phyloP scores from a whole-genome alignment of 2,888 invertebrate genomes.

The Tupiocoris notatus region DNA sequence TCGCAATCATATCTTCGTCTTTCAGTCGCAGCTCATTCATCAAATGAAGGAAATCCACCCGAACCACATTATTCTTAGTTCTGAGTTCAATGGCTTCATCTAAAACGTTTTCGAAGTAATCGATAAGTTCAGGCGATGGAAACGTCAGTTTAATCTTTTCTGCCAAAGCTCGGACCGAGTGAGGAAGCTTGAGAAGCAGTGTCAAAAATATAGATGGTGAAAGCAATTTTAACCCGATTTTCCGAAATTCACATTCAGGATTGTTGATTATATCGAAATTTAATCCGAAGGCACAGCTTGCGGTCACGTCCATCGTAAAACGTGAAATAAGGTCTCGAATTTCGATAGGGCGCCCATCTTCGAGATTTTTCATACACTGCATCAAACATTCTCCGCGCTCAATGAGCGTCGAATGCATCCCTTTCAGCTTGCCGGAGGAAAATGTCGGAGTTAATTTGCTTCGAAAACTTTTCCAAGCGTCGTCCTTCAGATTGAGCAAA shows the following conservation, averaged over 20 bases:
- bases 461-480: slow-evolving; percentile 58
- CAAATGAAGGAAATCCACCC: slow-evolving; percentile 15
- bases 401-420: slow-evolving; percentile 57
- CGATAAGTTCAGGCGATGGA: neutral
- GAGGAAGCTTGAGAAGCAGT: neutral
- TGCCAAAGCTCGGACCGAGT: neutral
- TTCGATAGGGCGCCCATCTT: slow-evolving; percentile 44
- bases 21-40: slow-evolving; percentile 16
- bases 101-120: slow-evolving; percentile 9
- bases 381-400: slow-evolving; percentile 53
- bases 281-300: slow-evolving; percentile 58
- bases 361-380: slow-evolving; percentile 27
- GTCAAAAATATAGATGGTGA: too few species aligned
- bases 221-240: slow-evolving; percentile 46
- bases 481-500: slow-evolving; percentile 56
- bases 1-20: neutral
- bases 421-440: slow-evolving; percentile 60
- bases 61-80: slow-evolving; percentile 4
- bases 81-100: slow-evolving; percentile 11
- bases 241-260: slow-evolving; percentile 54
- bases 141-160: neutral
- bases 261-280: slow-evolving; percentile 55
- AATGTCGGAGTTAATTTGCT: slow-evolving; percentile 59
- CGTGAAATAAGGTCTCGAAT: slow-evolving; percentile 51
- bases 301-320: slow-evolving; percentile 58